These are phyloP conservation scores for Anoplius nigerrimus DNA, from an alignment of 2,888 invertebrate genomes.

Conservation along the genomic window DNA sequence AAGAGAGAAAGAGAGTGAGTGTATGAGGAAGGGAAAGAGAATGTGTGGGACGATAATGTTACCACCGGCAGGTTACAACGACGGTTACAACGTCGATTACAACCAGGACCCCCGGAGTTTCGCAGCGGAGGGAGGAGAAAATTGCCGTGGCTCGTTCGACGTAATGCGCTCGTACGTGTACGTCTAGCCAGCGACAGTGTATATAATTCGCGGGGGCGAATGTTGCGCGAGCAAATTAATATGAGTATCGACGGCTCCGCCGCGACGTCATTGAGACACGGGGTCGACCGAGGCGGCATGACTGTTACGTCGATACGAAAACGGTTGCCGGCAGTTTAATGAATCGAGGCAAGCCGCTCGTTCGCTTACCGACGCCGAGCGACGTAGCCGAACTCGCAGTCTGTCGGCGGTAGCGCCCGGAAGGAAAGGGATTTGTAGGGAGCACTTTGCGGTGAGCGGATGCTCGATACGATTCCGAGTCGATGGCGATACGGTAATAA, in stretches of 20 bases:
- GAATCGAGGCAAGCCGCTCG: neutral
- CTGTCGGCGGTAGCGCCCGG: too few relatives aligned
- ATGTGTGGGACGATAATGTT: constrained; percentile 41
- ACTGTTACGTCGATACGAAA: constrained; percentile 26
- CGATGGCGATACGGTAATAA: too few relatives aligned
- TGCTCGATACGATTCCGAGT: too few relatives aligned
- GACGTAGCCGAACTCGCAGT: too few relatives aligned
- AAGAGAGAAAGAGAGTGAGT: neutral
- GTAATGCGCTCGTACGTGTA: constrained; percentile 34
- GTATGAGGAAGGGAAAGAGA: neutral
- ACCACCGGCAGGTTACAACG: neutral
- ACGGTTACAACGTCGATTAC: too few relatives aligned
- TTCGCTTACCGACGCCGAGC: neutral
- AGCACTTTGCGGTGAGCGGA: too few relatives aligned
- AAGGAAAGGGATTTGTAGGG: too few relatives aligned
- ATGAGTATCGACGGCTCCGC: constrained; percentile 43
- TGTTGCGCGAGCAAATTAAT: constrained; percentile 45
- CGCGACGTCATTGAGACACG: constrained; percentile 12
- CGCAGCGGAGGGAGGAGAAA: constrained; percentile 24
- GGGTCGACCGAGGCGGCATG: neutral
- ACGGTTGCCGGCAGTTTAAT: constrained; percentile 7
- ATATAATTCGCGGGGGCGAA: constrained; percentile 27
- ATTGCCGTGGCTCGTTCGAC: constrained; percentile 43
- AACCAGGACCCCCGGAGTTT: too few relatives aligned
- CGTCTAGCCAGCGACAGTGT: constrained; percentile 36